Evolutionary conservation across 2,888 invertebrate genomes (phyloP), one percentile per base, ranked within the genome.

Genomic region (Pachliopta kotzebuea): DNA sequence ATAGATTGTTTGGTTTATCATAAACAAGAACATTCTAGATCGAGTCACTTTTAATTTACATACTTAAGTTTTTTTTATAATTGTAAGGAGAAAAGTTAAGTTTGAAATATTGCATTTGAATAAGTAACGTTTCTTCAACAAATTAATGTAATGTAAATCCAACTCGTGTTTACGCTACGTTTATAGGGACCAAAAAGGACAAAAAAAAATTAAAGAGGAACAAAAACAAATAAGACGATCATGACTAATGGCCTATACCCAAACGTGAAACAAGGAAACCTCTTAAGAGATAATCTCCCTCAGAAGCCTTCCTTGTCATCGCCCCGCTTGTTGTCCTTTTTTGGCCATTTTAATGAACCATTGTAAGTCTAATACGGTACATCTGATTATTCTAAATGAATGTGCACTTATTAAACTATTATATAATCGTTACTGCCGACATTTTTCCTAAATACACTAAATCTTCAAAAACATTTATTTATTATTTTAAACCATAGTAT

Each of bases 291-390:
- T 61, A 56, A 65, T 65, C 57, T 61, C 53, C 60, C 60, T 23
- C 65, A 61, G 60, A 31, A 64, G 31, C 60, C 57, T 57, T 57
- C 56, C 60, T 54, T 60, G 53, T 65, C 45, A 61, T 45, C 56
- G 57, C 17, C 45, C n/a, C 56, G 52, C 45, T 18, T 29, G 56
- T 62, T 55, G 8, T 9, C 61, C 62, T 31, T 65, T 58, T 50
- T 54, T 62, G 58, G 62, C 31, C 18, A 49, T 65, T 65, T 58
- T 62, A 65, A 65, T 59, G 62, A 62, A 62, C 54, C 62, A 65
- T 65, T 65, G 62, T 65, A 37, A 18, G 14, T 65, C 60, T 57
- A 61, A 58, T 58, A 49, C 21, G 49, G 37, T 54, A 6, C 18
- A 57, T 62, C 54, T 31, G 49, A 61, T 58, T 58, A 58, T 53